Base-by-base conservation (phyloP, 2,797 vertebrate species). In the Danio jaintianensis region DNA sequence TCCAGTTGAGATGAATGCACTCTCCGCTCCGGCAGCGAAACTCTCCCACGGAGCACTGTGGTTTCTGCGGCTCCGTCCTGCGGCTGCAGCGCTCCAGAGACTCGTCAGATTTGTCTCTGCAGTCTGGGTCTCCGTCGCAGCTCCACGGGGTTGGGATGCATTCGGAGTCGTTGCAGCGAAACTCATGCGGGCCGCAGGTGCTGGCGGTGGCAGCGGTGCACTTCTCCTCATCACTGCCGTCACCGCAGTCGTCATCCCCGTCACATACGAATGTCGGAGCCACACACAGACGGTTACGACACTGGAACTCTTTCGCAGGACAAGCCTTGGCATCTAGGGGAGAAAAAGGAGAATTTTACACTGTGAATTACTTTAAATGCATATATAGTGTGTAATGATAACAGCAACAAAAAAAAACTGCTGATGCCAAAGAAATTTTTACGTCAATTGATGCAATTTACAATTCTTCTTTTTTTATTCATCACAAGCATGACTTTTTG, bases 121-220 rank as follows among this genome's bases (percentile, higher is more conserved):
- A 99, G 93, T 99, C 98, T 0, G 96, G 90, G 85, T 99, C 97
- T 13, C 94, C 95, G 50, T 99, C 98, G 0, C 98, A 99, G 87
- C 97, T 95, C 98, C 98, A 99, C 87, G 93, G 92, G 66, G 94
- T 92, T 0, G 97, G 96, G 92, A 99, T 96, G 89, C 98, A 99
- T 89, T 94, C 78, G 0, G 95, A 96, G 89, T 96, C 93, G 15
- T 97, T 96, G 88, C 98, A 99, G 85, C 95, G 97, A 90, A 99
- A 99, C 89, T 99, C 95, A 0, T 90, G 95, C 64, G 96, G 95
- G 80, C 93, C 95, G 53, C 98, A 99, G 83, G 95, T 95, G 84
- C 94, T 98, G 94, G 88, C 59, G 79, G 94, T 94, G 83, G 94
- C 92, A 4, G 92, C 87, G 0, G 93, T 91, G 84, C 98, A 99